Evolutionary conservation across 2,888 invertebrate genomes (phyloP).

Genomic region (Dromius quadrimaculatus): DNA sequence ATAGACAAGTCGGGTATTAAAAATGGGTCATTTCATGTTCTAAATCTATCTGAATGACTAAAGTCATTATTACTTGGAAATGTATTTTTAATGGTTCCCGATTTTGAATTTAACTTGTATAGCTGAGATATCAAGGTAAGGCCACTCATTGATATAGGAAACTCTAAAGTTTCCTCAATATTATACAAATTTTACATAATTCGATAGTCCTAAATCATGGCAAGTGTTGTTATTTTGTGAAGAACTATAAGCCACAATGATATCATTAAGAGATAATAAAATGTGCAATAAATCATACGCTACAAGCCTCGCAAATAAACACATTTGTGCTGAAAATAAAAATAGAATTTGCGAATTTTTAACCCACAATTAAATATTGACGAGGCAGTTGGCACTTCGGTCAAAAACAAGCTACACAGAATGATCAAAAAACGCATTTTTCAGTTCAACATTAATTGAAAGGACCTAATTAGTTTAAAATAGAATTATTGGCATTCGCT

Average conservation of each 20-base stretch:
- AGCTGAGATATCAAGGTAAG: constrained; percentile 50
- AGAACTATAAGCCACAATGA: constrained; percentile 36
- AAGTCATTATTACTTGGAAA: constrained; percentile 47
- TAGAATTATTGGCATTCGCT: no score
- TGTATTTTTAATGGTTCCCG: constrained; percentile 40
- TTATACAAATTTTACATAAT: constrained; percentile 44
- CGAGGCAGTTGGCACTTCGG: constrained; percentile 29
- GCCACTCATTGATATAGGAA: constrained; percentile 52
- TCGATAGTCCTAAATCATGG: constrained; percentile 41
- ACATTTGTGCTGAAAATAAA: constrained; percentile 15
- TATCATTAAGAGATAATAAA: constrained; percentile 34
- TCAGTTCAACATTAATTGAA: neutral
- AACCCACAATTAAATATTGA: constrained; percentile 7
- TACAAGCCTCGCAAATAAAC: constrained; percentile 25
- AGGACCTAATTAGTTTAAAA: no score
- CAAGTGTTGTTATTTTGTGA: constrained; percentile 35
- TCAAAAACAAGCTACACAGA: neutral
- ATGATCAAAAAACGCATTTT: neutral
- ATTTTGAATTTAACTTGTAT: constrained; percentile 44
- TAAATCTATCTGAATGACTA: constrained; percentile 32
- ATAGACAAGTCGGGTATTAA: constrained; percentile 20
- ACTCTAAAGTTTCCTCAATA: constrained; percentile 44
- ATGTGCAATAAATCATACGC: constrained; percentile 35
- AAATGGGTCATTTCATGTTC: constrained; percentile 27
- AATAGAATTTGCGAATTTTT: constrained; percentile 2